Evolutionary conservation across 2,888 invertebrate species (phyloP).

Genomic region (Fragum sueziense): DNA sequence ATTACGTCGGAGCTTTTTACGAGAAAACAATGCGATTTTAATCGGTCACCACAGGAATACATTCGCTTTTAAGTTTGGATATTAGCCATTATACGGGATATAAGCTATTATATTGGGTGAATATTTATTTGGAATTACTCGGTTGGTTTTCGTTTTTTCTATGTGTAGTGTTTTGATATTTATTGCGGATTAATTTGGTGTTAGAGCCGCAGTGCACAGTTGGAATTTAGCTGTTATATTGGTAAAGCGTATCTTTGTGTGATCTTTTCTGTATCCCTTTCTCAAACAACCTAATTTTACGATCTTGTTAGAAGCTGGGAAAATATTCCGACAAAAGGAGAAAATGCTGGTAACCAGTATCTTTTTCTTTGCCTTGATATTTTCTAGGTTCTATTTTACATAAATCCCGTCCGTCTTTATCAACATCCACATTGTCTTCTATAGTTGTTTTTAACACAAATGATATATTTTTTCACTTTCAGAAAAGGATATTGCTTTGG

Average conservation of each 20-base stretch:
- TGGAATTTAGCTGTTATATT: neutral
- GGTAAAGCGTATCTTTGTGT: neutral
- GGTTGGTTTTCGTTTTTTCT: neutral
- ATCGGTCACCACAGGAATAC: neutral
- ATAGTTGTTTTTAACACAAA: no score
- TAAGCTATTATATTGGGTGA: neutral
- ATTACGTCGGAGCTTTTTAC: neutral
- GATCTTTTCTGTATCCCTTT: neutral
- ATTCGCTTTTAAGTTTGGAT: neutral
- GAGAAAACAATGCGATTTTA: constrained; percentile 4
- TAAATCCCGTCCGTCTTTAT: no score
- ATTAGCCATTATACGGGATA: neutral
- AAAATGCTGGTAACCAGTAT: no score
- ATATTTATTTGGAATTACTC: neutral
- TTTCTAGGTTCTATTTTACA: no score
- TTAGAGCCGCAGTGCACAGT: neutral
- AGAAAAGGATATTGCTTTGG: no score
- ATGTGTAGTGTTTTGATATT: neutral
- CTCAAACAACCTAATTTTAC: no score
- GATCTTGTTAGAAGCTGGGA: no score
- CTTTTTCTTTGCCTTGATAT: no score
- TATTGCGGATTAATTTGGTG: neutral
- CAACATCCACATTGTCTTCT: no score
- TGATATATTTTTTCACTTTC: no score
- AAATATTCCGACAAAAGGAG: no score